Percentiles rank a stretch among this genome's conserved stretches.
Evolutionary conservation across 1,140 invertebrate genomes (phyloP).

Genomic region (Lasioglossum albipes): DNA sequence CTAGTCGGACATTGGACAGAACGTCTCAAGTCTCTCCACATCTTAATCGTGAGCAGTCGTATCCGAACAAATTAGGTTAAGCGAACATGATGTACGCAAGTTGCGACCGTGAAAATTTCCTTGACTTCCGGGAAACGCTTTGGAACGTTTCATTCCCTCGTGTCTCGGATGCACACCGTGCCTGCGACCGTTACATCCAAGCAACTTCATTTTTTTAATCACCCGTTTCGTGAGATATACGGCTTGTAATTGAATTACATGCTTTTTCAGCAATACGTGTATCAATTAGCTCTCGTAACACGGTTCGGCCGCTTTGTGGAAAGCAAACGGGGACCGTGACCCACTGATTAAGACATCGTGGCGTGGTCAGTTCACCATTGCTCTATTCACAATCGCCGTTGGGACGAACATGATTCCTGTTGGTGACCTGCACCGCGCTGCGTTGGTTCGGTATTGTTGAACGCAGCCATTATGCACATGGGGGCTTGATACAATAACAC

Average conservation of each 20-base stretch:
- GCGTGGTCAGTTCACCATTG: neutral
- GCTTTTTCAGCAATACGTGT: too few relatives aligned
- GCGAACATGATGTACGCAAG: too few relatives aligned
- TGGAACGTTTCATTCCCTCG: neutral
- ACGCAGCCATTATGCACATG: neutral
- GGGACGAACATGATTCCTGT: neutral
- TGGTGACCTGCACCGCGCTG: neutral
- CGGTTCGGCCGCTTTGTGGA: neutral
- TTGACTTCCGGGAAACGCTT: too few relatives aligned
- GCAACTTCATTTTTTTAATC: neutral
- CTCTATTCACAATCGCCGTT: neutral
- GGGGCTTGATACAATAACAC: conserved; percentile 10
- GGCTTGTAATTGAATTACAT: too few relatives aligned
- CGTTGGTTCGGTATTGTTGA: neutral
- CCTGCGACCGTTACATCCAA: neutral
- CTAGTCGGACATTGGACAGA: neutral
- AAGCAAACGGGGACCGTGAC: neutral
- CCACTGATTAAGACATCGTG: neutral
- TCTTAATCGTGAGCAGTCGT: neutral
- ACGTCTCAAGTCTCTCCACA: neutral
- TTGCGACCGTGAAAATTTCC: conserved; percentile 1
- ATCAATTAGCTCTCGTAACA: neutral
- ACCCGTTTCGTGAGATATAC: neutral
- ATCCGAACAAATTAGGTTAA: conserved; percentile 10
- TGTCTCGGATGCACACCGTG: too few relatives aligned